Percentiles rank a stretch among this genome's conserved stretches.
Conservation (phyloP, 2,797 vertebrate genomes). For the Dendrocincla fuliginosa region DNA sequence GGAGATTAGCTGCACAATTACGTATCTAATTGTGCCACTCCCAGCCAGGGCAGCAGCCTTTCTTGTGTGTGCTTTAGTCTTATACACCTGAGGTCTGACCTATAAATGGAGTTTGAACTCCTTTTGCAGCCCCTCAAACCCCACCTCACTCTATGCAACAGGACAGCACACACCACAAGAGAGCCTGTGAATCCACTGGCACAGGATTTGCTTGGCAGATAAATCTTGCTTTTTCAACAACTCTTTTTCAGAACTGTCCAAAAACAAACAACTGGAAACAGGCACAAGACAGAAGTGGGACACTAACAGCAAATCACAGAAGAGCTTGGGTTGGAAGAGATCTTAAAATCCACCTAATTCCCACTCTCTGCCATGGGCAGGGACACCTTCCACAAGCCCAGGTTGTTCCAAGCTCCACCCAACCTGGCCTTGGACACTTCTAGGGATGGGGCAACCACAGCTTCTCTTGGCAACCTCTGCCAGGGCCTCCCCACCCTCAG, state of each 20-base stretch:
- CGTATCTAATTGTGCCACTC: neutral
- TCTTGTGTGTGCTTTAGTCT: neutral
- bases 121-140: neutral
- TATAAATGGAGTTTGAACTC: neutral
- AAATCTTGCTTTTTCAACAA: neutral
- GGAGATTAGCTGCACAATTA: constrained; percentile 36
- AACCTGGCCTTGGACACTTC: accelerated
- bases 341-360: neutral
- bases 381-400: accelerated
- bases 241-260: neutral
- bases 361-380: neutral
- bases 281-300: neutral
- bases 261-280: neutral
- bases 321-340: neutral
- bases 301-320: neutral
- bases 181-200: accelerated
- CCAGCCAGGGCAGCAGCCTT: neutral
- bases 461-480: accelerated
- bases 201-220: neutral
- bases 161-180: accelerated
- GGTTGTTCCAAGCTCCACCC: accelerated
- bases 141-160: neutral
- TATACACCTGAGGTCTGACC: neutral
- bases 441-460: neutral
- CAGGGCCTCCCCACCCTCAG: accelerated